Percentiles rank a stretch among this genome's conserved stretches.
Evolutionary conservation across 2,888 invertebrate genomes (phyloP).

Genomic region (Diaphora mendica): DNA sequence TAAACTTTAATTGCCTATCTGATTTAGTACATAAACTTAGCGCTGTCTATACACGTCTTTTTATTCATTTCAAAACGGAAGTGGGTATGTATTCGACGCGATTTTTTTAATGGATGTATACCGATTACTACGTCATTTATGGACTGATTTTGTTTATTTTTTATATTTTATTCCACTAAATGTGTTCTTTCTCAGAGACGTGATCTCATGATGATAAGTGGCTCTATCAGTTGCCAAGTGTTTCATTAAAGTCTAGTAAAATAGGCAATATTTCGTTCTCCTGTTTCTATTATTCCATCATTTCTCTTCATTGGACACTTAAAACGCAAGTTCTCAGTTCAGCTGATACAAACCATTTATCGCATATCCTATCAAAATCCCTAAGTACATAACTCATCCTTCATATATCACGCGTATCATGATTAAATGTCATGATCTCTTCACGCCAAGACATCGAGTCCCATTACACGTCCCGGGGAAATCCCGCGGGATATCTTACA

Average conservation of each 20-base stretch:
- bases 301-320: background rate
- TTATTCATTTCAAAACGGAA: too few relatives aligned
- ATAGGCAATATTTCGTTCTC: background rate
- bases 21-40: background rate
- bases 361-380: background rate
- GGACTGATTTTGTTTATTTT: background rate
- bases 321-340: background rate
- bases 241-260: background rate
- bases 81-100: too few relatives aligned
- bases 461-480: conserved; percentile 20
- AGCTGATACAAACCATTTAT: background rate
- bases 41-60: background rate
- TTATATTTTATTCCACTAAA: background rate
- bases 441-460: conserved; percentile 11
- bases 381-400: conserved; percentile 15
- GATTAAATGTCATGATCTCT: conserved; percentile 20
- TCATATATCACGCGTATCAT: conserved; percentile 23
- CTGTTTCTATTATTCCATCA: background rate
- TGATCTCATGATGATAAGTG: too few relatives aligned
- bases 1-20: background rate
- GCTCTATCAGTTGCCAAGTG: too few relatives aligned
- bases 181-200: too few relatives aligned
- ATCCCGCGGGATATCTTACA: conserved; percentile 26
- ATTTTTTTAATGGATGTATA: too few relatives aligned
- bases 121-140: too few relatives aligned